Evolutionary conservation across 2,797 vertebrate species (phyloP), one percentile per base, ranked within the genome.

Genomic region (Crocodylus rhombifer): DNA sequence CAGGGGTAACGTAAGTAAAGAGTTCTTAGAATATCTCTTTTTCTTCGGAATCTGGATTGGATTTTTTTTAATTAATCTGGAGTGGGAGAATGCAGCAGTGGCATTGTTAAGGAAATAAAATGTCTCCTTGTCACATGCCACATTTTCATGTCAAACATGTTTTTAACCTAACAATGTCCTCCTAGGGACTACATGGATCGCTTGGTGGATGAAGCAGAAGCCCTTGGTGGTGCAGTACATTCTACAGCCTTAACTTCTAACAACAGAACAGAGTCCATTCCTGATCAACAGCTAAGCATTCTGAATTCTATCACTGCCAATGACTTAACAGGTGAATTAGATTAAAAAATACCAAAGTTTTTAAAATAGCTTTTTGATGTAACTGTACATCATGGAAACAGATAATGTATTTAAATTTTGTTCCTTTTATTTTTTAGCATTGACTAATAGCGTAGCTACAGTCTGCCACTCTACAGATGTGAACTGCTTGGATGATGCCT

Each of bases 231-330:
- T 92, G 98, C 99, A 79, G 98, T 98, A 18, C 98, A 98, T 80
- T 98, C 99, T 92, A 98, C 99, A 3, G 98, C 99, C 96, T 99
- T 99, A 97, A 98, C 98, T 18, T 98, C 98, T 76, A 98, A 97
- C 7, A 98, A 87, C 78, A 97, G 99, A 94, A 95, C 99, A 65
- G 99, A 99, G 96, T 97, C 96, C 30, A 97, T 98, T 58, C 98
- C 99, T 14, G 99, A 99, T 83, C 99, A 99, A 83, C 99, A 99
- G 89, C 98, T 99, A 57, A 99, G 98, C 96, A 98, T 99, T 95
- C 98, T 99, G 79, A 99, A 98, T 97, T 99, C 99, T n/a, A 99
- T 99, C 97, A 99, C 99, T 90, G 99, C 99, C 96, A 99, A 99
- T 79, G 99, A 99, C 95, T 98, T 99, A 97, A 99, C 99, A 97